phyloP scores from a whole-genome alignment of 2,797 vertebrate species.

The Phoeniculus purpureus region DNA sequence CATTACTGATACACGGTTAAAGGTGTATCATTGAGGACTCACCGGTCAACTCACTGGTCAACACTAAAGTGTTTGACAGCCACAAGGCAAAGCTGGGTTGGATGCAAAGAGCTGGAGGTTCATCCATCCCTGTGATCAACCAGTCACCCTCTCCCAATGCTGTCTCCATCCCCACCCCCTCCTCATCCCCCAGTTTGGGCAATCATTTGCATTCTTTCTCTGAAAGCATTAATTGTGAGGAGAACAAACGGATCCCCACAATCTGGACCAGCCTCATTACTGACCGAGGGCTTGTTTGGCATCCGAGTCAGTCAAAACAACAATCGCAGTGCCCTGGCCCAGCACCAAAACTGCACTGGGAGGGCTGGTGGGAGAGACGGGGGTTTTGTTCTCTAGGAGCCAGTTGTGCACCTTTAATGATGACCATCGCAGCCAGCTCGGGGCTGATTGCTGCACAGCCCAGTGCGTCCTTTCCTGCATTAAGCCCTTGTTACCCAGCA shows the following conservation, averaged over 20 bases:
- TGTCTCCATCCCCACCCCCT: not conserved
- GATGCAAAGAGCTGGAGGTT: not conserved
- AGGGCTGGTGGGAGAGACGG: not conserved
- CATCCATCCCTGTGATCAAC: not conserved
- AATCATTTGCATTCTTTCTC: conserved; percentile 63
- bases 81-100: not conserved
- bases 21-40: conserved; percentile 51
- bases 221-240: conserved; percentile 60
- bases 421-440: not conserved
- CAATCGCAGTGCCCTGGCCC: conserved; percentile 23
- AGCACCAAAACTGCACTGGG: not conserved
- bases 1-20: conserved; percentile 27
- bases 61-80: not conserved
- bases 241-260: conserved; percentile 42
- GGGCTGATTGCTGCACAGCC: conserved; percentile 19
- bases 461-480: not conserved
- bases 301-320: not conserved
- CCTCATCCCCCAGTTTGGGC: not conserved
- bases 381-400: conserved; percentile 19
- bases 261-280: conserved; percentile 30
- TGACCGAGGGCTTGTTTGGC: conserved; percentile 30
- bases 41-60: not conserved
- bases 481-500: conserved; percentile 3
- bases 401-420: conserved; percentile 55
- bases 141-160: not conserved